A percentile compares a stretch with the other conserved stretches of the same genome.
phyloP scores from a whole-genome alignment of 2,888 invertebrate species.

The Synergus japonicus region DNA sequence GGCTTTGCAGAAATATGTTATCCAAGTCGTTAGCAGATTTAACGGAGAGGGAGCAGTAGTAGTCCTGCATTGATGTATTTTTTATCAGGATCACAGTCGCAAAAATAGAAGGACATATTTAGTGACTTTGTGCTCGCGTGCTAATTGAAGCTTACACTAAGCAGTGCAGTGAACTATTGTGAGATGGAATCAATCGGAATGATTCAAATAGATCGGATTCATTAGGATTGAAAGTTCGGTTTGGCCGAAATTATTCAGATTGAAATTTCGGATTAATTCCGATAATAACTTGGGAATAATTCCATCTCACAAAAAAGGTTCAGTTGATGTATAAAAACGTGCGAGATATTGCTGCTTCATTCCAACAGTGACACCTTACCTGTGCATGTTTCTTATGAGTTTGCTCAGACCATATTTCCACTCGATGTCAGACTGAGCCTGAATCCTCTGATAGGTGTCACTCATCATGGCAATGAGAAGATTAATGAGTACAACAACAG shows the following conservation, averaged over 20 bases:
- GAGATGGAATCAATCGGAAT: too few relatives aligned
- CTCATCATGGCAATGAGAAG: slow-evolving; percentile 99
- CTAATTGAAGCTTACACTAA: not conserved
- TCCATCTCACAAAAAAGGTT: not conserved
- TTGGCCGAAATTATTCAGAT: too few relatives aligned
- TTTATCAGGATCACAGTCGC: slow-evolving; percentile 17
- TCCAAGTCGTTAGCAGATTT: slow-evolving; percentile 97
- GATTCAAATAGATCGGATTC: too few relatives aligned
- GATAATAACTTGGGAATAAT: not conserved
- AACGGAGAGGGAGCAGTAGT: slow-evolving; percentile 98
- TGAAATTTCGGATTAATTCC: too few relatives aligned
- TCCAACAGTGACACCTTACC: slow-evolving; percentile 69
- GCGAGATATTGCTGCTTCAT: not conserved
- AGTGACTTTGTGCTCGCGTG: not conserved
- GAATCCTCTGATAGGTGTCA: slow-evolving; percentile 99
- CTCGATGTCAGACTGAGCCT: slow-evolving; percentile 92
- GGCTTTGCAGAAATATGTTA: slow-evolving; percentile 89
- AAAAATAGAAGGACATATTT: not conserved
- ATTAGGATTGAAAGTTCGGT: too few relatives aligned
- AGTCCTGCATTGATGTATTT: slow-evolving; percentile 81
- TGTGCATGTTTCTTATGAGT: slow-evolving; percentile 87
- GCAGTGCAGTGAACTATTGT: not conserved
- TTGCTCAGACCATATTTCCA: slow-evolving; percentile 90
- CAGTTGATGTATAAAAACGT: not conserved
- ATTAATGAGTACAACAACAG: slow-evolving; percentile 98